Evolutionary conservation across 2,888 invertebrate genomes (phyloP).

Genomic region (Drosophila pegasa): DNA sequence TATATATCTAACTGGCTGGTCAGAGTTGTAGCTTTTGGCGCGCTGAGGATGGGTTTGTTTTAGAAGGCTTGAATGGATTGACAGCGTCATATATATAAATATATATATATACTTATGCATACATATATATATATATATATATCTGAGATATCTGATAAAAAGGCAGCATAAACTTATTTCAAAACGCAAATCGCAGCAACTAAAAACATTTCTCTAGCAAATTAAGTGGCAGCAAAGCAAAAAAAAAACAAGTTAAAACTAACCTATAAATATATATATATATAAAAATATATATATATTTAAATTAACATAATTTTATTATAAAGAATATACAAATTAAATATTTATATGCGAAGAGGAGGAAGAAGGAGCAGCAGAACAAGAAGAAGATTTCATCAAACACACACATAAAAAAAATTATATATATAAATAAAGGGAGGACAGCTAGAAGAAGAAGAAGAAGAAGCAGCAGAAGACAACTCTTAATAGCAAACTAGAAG

Average conservation of each 20-base stretch:
- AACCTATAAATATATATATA: conserved; percentile 64
- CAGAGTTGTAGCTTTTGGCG: conserved; percentile 55
- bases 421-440: conserved; percentile 25
- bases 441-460: conserved; percentile 22
- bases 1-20: conserved; percentile 38
- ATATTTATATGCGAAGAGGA: conserved; percentile 72
- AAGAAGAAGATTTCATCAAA: conserved; percentile 77
- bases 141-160: conserved; percentile 30
- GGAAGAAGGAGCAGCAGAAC: conserved; percentile 45
- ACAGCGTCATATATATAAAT: background rate
- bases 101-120: background rate
- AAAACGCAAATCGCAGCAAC: conserved; percentile 45
- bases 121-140: background rate
- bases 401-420: conserved; percentile 66
- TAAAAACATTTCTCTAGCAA: conserved; percentile 69
- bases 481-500: conserved; percentile 43
- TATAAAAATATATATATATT: conserved; percentile 57
- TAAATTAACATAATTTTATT: conserved; percentile 70
- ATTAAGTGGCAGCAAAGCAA: conserved; percentile 62
- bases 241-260: conserved; percentile 47
- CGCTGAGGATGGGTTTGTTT: conserved; percentile 38
- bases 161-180: conserved; percentile 42
- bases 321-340: conserved; percentile 77
- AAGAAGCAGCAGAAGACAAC: conserved; percentile 47
- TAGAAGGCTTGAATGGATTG: background rate